Evolutionary conservation across 2,797 vertebrate species (phyloP), one percentile per base, ranked within the genome.

Genomic region (Argyrosomus regius): DNA sequence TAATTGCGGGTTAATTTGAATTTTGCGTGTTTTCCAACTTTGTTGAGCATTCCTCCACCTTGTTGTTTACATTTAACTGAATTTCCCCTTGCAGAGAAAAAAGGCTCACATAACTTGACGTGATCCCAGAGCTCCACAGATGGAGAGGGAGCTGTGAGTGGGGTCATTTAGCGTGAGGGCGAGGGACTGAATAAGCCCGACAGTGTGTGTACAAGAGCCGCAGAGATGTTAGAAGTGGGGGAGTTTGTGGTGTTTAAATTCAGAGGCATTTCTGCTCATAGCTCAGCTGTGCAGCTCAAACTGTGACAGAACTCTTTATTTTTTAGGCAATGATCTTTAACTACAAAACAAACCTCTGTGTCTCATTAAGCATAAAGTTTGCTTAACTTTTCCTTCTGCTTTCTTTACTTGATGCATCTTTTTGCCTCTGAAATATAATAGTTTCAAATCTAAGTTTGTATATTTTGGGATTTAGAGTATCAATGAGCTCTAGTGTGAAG

Each of bases 301-400:
- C 81, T 88, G 80, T 84, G 85, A 86, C 81, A 90, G 90, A 84
- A 81, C 50, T 20, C 18, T 68, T 77, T 63, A 56, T 73, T 71
- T 81, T 39, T 70, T 53, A n/a, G 76, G 62, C 66, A 87, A 70
- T 67, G 71, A 72, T 69, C n/a, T 57, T 69, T 2, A 41, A 12
- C 75, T 56, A 24, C 59, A 79, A 78, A 81, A 63, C 56, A 84
- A 43, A 71, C 49, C 62, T 17, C 41, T 63, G 41, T 74, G 72
- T 68, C 43, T 85, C 59, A 83, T 86, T 76, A 72, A 82, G 56
- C 71, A 64, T 52, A 28, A 84, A 66, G 53, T 41, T 31, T 71
- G 45, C 12, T 57, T 62, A 4, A 28, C 35, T n/a, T 57, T 60
- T 6, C 41, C 6, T 62, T 2, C n/a, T 28, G 13, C 28, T 18